Evolutionary conservation across 2,888 invertebrate species (phyloP).

Genomic region (Taphrorychus bicolor): DNA sequence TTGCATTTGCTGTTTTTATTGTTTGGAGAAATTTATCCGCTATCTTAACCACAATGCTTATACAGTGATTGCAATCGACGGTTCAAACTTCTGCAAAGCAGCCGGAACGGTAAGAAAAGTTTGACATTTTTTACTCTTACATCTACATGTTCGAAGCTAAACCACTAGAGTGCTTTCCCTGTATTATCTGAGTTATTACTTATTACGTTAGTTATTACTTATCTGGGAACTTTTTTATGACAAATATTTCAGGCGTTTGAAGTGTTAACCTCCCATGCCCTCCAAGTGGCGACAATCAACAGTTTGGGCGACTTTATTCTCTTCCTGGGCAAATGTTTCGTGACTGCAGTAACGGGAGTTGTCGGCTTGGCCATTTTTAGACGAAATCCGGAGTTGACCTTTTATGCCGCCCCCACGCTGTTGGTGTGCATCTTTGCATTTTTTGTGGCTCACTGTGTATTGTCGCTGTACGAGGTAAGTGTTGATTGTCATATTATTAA

Average conservation of each 20-base stretch:
- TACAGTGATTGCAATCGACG: conserved; percentile 70
- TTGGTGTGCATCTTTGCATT: conserved; percentile 86
- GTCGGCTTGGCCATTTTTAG: conserved; percentile 80
- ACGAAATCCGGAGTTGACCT: conserved; percentile 75
- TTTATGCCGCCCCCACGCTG: conserved; percentile 86
- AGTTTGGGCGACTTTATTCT: conserved; percentile 77
- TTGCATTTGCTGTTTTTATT: conserved; percentile 71
- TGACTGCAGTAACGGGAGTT: conserved; percentile 83
- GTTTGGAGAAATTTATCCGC: conserved; percentile 71
- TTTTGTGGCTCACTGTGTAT: conserved; percentile 91
- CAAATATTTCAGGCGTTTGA: conserved; percentile 63
- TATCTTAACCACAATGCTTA: conserved; percentile 75
- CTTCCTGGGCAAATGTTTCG: conserved; percentile 74
- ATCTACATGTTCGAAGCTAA: too few relatives aligned
- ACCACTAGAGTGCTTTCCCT: neutral
- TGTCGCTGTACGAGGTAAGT: conserved; percentile 89
- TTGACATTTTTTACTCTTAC: neutral
- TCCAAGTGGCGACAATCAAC: conserved; percentile 75
- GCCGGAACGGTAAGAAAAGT: conserved; percentile 58
- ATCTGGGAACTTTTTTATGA: conserved; percentile 5
- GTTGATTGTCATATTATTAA: neutral
- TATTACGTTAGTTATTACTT: neutral
- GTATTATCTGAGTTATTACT: neutral
- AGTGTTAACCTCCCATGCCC: conserved; percentile 67
- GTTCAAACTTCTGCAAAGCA: conserved; percentile 69